phyloP scores from a whole-genome alignment of 2,888 invertebrate genomes.

The Agriopis leucophaearia region DNA sequence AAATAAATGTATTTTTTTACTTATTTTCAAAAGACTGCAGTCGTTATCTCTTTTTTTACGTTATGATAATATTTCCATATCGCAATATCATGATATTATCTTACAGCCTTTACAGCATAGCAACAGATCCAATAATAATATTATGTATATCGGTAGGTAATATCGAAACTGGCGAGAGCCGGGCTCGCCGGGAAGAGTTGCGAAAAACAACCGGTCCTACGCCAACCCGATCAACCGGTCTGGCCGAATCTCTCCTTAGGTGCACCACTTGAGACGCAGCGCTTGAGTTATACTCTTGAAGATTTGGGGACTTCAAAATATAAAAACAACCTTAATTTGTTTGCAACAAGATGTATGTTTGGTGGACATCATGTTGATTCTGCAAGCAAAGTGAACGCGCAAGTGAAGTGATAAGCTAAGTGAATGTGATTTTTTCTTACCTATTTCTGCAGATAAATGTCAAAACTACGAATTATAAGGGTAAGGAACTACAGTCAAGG shows the following conservation, averaged over 20 bases:
- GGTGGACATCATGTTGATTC: no score
- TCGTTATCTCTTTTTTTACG: no score
- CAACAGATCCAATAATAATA: constrained; percentile 33
- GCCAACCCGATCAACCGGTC: constrained; percentile 55
- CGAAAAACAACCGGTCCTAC: constrained; percentile 55
- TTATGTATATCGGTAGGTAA: constrained; percentile 23
- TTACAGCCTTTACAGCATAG: constrained; percentile 5
- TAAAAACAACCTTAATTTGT: no score
- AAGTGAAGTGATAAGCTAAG: no score
- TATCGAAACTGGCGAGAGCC: constrained; percentile 56
- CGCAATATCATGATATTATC: background rate
- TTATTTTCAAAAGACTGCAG: no score
- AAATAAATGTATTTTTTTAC: no score
- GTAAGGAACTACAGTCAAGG: no score
- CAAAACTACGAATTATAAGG: no score
- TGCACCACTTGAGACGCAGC: constrained; percentile 22
- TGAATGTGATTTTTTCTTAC: no score
- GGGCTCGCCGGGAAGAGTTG: constrained; percentile 64
- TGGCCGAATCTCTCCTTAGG: constrained; percentile 53
- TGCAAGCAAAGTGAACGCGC: no score
- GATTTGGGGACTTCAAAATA: background rate
- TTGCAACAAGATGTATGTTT: background rate
- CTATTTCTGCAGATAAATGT: no score
- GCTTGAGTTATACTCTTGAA: background rate
- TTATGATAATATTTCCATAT: no score